phyloP scores from a whole-genome alignment of 2,113 vertebrate species.

The Apaloderma vittatum region DNA sequence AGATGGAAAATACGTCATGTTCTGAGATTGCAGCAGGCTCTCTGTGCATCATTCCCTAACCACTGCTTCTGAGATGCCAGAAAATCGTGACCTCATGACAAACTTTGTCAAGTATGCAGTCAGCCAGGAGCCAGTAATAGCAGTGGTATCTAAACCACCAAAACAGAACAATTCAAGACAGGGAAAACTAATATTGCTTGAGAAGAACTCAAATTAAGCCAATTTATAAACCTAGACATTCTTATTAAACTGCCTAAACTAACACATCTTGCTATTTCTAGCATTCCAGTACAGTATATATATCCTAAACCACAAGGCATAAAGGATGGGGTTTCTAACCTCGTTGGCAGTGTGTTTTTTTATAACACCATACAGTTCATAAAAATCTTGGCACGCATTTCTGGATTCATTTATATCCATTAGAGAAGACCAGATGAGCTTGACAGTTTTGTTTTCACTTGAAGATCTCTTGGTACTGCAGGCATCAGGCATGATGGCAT shows the following conservation, averaged over 20 bases:
- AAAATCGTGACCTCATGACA: background rate
- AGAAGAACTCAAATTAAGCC: constrained; percentile 37
- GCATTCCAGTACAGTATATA: constrained; percentile 47
- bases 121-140: constrained; percentile 55
- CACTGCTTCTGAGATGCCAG: background rate
- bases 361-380: constrained; percentile 53
- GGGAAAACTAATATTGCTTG: constrained; percentile 14
- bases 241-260: constrained; percentile 56
- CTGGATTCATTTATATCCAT: constrained; percentile 66
- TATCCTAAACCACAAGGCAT: constrained; percentile 69
- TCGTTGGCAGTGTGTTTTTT: constrained; percentile 58
- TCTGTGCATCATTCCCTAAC: background rate
- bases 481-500: background rate
- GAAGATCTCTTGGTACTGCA: background rate
- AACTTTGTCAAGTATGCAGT: constrained; percentile 47
- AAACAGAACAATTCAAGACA: constrained; percentile 38
- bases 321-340: constrained; percentile 61
- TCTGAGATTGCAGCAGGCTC: background rate
- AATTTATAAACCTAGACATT: constrained; percentile 54
- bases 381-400: constrained; percentile 51
- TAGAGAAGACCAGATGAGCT: constrained; percentile 57
- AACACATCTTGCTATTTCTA: constrained; percentile 63
- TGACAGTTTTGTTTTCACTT: constrained; percentile 57
- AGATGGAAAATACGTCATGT: background rate
- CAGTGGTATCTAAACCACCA: constrained; percentile 18